Conservation (phyloP, 1,140 invertebrate species). For the Cepaea nemoralis region DNA sequence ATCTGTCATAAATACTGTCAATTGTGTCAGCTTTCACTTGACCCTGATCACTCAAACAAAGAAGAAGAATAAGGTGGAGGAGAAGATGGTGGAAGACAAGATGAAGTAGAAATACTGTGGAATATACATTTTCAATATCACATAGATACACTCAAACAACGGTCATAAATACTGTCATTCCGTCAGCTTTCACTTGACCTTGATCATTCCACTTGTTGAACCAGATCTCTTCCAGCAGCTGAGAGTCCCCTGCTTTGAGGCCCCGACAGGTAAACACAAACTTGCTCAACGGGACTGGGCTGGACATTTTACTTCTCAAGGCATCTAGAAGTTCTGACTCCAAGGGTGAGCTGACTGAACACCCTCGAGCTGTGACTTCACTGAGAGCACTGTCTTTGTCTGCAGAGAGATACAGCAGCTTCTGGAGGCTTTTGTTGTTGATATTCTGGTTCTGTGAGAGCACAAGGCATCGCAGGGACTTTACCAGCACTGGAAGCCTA, state of each 20-base stretch:
- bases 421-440: slow-evolving; percentile 27
- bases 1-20: too few species aligned
- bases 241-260: neutral
- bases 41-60: too few species aligned
- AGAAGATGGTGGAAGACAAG: too few species aligned
- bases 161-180: slow-evolving; percentile 18
- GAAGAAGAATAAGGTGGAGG: neutral
- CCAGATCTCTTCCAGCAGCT: neutral
- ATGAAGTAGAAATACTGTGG: too few species aligned
- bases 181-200: neutral
- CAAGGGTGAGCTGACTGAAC: slow-evolving; percentile 22
- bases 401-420: slow-evolving; percentile 18
- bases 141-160: too few species aligned
- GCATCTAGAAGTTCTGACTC: slow-evolving; percentile 18
- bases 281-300: slow-evolving; percentile 16
- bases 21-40: too few species aligned
- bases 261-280: slow-evolving; percentile 29
- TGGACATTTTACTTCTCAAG: slow-evolving; percentile 22
- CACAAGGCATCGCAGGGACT: neutral
- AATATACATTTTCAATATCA: too few species aligned
- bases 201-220: neutral
- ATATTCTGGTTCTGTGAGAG: slow-evolving; percentile 36
- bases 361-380: slow-evolving; percentile 19
- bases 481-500: neutral
- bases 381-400: neutral